Evolutionary conservation across 2,113 vertebrate genomes (phyloP), one percentile per base, ranked within the genome.

Genomic region (Pseudopipra pipra): DNA sequence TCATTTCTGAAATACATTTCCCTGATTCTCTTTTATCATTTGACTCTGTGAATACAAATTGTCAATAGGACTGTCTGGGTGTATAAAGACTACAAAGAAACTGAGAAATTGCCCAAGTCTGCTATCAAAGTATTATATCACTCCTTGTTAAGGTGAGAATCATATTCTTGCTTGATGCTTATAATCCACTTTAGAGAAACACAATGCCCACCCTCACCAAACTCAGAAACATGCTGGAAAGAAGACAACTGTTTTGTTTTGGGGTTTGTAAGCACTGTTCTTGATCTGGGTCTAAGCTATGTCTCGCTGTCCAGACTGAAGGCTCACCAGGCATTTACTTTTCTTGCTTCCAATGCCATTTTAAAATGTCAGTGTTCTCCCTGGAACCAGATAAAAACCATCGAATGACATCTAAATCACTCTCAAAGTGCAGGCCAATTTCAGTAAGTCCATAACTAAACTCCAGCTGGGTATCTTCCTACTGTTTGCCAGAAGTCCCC

Each of bases 391-490:
- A 94, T 94, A 97, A 97, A 87, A 97, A 86, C 39, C 84, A 96
- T n/a, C 2, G 13, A 97, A 98, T 52, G 18, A 77, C 84, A 95
- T 96, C 89, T 91, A 95, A 96, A 96, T 71, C 46, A 94, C 96
- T 97, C 71, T 86, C 46, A 89, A 94, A 96, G 73, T 65, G 56
- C 89, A 96, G 85, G 83, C 83, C 95, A 95, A 88, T 89, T 96
- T 94, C 96, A 96, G 90, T 83, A 98, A 97, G 94, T 83, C 94
- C 63, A 3, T 96, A 97, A 97, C 93, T 96, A 94, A 97, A 95
- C 92, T 95, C 70, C 91, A 96, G 89, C 73, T 95, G 87, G 93
- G 39, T 87, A 83, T 95, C 85, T 85, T 85, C 71, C 87, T 68
- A 25, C 41, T 63, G 11, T 35, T 63, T 97, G 96, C 72, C 94